These are phyloP conservation scores for Macropus fuliginosus DNA, from an alignment of 2,797 vertebrate genomes.

Conservation along the genomic window DNA sequence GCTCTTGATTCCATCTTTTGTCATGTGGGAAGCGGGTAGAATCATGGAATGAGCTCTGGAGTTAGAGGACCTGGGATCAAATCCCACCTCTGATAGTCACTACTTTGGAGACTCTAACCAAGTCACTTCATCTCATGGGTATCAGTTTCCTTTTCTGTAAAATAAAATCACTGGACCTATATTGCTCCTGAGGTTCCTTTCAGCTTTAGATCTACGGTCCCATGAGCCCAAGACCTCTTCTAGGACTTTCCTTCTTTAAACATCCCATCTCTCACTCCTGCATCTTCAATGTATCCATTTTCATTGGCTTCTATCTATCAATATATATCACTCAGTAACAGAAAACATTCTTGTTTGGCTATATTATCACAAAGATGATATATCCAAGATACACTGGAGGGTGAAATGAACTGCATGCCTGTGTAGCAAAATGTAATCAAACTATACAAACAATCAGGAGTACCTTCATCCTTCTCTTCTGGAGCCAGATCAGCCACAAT, in stretches of 20 bases:
- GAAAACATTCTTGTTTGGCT: neutral
- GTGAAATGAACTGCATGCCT: constrained; percentile 64
- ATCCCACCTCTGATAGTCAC: neutral
- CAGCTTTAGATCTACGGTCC: neutral
- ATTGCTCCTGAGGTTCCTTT: neutral
- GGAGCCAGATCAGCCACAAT: constrained; percentile 98
- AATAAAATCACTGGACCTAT: neutral
- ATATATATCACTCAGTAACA: neutral
- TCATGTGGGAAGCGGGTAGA: neutral
- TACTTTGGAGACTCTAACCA: neutral
- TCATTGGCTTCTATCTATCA: neutral
- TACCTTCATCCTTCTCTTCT: constrained; percentile 99
- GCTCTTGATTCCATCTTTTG: neutral
- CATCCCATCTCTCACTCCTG: neutral
- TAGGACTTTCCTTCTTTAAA: neutral
- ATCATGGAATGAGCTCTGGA: neutral
- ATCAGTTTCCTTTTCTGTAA: neutral
- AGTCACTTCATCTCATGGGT: neutral
- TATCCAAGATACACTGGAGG: constrained; percentile 25
- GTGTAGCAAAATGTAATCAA: constrained; percentile 53
- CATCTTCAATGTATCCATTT: neutral
- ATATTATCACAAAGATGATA: constrained; percentile 10
- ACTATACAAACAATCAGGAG: neutral
- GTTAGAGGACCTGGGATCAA: neutral
- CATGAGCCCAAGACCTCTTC: neutral